Evolutionary conservation across 2,888 invertebrate species (phyloP), one percentile per base, ranked within the genome.

Genomic region (Glyphotaelius pellucidus): DNA sequence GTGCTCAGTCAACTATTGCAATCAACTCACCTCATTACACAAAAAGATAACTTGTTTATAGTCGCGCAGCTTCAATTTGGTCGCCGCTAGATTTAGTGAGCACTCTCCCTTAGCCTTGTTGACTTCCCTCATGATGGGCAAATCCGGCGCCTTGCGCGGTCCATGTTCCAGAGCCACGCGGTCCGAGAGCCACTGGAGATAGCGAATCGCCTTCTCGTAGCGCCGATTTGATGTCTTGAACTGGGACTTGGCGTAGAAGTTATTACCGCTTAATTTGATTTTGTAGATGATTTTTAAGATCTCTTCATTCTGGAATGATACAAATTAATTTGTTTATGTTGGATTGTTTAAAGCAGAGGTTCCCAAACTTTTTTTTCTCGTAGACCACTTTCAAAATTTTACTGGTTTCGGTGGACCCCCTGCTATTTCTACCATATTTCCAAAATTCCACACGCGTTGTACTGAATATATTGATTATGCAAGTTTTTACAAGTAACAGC

Each of bases 161-260:
- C 93, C 25, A 9, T 94, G 94, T 30, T 88, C 67, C 93, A 94
- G 94, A 91, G 94, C 94, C 42, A 94, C 94, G 32, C 94, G 94
- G 67, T 94, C 94, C 25, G 92, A 93, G 5, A 95, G 94, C 92
- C 95, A 94, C 12, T 96, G 95, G 91, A 97, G 96, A 94, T 98
- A 98, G 90, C 98, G 96, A 93, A 98, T 95, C 35, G 98, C 97
- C 95, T 99, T 99, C 92, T 96, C 96, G 95, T 99, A 99, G 94
- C 98, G 98, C 93, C 97, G 96, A 67, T 96, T 96, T 0, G 98
- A 98, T 79, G 96, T 96, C 19, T 95, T 94, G 95, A 96, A 98
- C 91, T 97, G 96, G 30, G 96, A 96, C 90, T 95, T 95, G 12
- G 96, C 95, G 94, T 97, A 98, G 94, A 96, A 97, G 91, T 95